These are phyloP conservation scores for Battus philenor DNA, from an alignment of 1,140 invertebrate species.

Conservation along the genomic window DNA sequence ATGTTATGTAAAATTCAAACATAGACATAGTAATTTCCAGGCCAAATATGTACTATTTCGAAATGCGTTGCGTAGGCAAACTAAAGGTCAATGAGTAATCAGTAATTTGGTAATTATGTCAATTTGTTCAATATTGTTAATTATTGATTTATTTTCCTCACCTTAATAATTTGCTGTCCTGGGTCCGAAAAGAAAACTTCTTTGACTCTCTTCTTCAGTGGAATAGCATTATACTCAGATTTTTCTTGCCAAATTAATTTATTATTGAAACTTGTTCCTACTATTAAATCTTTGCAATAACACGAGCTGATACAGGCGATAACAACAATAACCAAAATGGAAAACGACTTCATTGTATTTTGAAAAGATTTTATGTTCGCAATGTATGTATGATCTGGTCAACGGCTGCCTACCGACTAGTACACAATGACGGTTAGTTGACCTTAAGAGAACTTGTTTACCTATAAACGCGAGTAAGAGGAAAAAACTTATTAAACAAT, in stretches of 20 bases:
- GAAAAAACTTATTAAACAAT: constrained; percentile 39
- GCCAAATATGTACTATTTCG: no score
- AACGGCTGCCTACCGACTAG: constrained; percentile 16
- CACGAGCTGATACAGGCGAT: constrained; percentile 34
- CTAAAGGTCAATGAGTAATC: no score
- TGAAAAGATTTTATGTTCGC: constrained; percentile 23
- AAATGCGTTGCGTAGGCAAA: no score
- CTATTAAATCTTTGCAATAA: constrained; percentile 59
- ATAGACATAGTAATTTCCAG: no score
- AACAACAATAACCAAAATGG: constrained; percentile 39
- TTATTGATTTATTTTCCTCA: no score
- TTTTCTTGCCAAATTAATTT: constrained; percentile 58
- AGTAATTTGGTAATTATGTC: no score
- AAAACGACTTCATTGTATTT: constrained; percentile 43
- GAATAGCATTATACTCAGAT: constrained; percentile 60
- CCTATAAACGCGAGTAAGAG: constrained; percentile 31
- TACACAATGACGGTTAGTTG: background rate
- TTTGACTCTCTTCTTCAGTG: constrained; percentile 63
- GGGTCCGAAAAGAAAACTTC: constrained; percentile 65
- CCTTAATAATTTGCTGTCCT: constrained; percentile 65
- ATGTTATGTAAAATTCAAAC: no score
- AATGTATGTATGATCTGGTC: constrained; percentile 24
- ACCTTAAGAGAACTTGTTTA: constrained; percentile 33
- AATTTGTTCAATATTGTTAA: no score
- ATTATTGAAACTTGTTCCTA: constrained; percentile 61